These are phyloP conservation scores for Alces alces DNA, from an alignment of 2,113 vertebrate genomes.

Conservation along the genomic window DNA sequence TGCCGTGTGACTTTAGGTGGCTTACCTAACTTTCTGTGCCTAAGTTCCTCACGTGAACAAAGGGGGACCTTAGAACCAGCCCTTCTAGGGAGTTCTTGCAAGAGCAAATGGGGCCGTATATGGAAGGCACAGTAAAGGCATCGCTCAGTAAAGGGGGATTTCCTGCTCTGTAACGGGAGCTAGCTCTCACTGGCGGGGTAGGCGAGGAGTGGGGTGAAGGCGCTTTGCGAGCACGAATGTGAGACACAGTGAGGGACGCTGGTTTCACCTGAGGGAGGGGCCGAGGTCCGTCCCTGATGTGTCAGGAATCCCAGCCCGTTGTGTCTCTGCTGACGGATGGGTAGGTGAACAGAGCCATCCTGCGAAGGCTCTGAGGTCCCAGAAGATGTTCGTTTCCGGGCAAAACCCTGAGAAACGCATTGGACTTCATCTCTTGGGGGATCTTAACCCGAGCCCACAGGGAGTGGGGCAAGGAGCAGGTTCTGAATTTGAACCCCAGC, in stretches of 20 bases:
- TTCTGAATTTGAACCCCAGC: background rate
- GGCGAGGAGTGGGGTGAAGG: background rate
- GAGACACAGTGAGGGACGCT: background rate
- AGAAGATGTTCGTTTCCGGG: background rate
- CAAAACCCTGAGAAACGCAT: background rate
- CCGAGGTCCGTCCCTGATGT: too few species aligned
- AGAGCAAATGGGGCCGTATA: background rate
- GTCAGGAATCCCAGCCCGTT: accelerated
- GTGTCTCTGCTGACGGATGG: background rate
- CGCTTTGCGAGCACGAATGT: background rate
- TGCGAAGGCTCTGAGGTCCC: background rate
- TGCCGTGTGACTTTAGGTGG: background rate
- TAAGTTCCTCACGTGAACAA: background rate
- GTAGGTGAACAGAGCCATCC: background rate
- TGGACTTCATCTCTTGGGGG: background rate
- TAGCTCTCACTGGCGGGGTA: accelerated
- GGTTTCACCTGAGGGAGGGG: background rate
- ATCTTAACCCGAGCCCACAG: accelerated
- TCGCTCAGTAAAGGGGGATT: accelerated
- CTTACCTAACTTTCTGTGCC: background rate
- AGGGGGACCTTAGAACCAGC: background rate
- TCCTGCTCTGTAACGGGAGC: background rate
- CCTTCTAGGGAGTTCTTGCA: background rate
- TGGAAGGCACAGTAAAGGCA: background rate
- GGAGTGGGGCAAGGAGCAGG: background rate